These are phyloP conservation scores for Onychostoma macrolepis DNA, from an alignment of 2,113 vertebrate species.

Conservation along the genomic window DNA sequence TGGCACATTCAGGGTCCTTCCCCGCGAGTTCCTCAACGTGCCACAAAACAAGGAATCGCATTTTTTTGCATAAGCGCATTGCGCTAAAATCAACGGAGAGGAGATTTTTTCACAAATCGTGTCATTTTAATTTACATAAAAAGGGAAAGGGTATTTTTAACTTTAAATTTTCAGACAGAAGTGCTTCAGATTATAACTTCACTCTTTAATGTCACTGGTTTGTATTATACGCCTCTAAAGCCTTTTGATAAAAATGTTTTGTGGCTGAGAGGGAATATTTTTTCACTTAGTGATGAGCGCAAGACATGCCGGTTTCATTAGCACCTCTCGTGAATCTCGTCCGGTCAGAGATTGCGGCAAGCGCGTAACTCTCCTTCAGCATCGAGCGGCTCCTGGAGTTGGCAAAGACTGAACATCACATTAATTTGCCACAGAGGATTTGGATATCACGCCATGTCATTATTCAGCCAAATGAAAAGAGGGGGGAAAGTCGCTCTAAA, in stretches of 20 bases:
- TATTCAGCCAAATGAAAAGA: slow-evolving; percentile 71
- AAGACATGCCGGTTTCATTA: slow-evolving; percentile 8
- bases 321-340: slow-evolving; percentile 10
- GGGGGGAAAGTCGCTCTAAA: slow-evolving; percentile 71
- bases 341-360: slow-evolving; percentile 19
- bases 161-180: neutral
- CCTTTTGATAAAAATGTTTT: neutral
- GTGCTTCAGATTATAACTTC: neutral
- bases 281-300: slow-evolving; percentile 15
- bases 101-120: neutral
- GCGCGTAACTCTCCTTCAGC: slow-evolving; percentile 55
- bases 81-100: slow-evolving; percentile 61
- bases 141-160: neutral
- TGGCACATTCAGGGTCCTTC: slow-evolving; percentile 82
- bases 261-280: neutral
- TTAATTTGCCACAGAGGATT: slow-evolving; percentile 70
- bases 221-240: neutral
- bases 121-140: slow-evolving; percentile 29
- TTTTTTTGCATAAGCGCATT: slow-evolving; percentile 82
- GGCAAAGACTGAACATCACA: slow-evolving; percentile 70
- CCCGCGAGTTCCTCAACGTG: slow-evolving; percentile 72
- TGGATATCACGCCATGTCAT: slow-evolving; percentile 68
- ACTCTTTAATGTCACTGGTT: neutral
- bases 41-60: slow-evolving; percentile 74
- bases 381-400: slow-evolving; percentile 60